Conservation (phyloP, 2,888 invertebrate genomes). For the Macaria notata region DNA sequence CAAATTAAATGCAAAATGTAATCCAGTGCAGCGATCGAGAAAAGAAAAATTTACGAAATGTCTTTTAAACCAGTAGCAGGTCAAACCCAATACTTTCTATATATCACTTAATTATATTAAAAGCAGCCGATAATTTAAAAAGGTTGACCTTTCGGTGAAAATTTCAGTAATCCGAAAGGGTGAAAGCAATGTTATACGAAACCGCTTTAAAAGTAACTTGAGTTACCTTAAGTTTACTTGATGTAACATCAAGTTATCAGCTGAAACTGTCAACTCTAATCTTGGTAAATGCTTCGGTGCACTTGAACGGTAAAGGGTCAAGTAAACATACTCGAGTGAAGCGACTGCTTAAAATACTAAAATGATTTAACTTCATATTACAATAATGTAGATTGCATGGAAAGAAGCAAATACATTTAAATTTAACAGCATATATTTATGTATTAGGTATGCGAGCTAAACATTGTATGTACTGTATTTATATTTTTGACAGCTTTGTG, state of each 20-base stretch:
- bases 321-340: neutral
- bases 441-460: too few relatives aligned
- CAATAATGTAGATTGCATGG: too few relatives aligned
- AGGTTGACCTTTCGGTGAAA: conserved; percentile 42
- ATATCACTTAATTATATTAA: conserved; percentile 33
- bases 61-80: conserved; percentile 15
- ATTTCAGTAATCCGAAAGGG: conserved; percentile 38
- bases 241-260: conserved; percentile 59
- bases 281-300: conserved; percentile 43
- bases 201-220: conserved; percentile 30
- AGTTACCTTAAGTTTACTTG: conserved; percentile 50
- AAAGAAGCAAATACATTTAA: too few relatives aligned
- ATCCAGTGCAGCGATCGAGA: neutral
- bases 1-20: neutral
- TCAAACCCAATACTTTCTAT: conserved; percentile 18
- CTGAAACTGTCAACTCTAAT: conserved; percentile 65
- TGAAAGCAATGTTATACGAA: conserved; percentile 57
- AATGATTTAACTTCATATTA: too few relatives aligned
- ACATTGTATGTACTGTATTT: too few relatives aligned
- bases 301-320: conserved; percentile 12
- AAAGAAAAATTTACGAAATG: conserved; percentile 3
- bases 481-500: too few relatives aligned
- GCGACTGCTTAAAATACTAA: neutral
- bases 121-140: conserved; percentile 35
- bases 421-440: too few relatives aligned